A percentile compares a stretch with the other conserved stretches of the same genome.
These are phyloP conservation scores for Craseonycteris thonglongyai DNA, from an alignment of 2,113 vertebrate species.

Conservation along the genomic window DNA sequence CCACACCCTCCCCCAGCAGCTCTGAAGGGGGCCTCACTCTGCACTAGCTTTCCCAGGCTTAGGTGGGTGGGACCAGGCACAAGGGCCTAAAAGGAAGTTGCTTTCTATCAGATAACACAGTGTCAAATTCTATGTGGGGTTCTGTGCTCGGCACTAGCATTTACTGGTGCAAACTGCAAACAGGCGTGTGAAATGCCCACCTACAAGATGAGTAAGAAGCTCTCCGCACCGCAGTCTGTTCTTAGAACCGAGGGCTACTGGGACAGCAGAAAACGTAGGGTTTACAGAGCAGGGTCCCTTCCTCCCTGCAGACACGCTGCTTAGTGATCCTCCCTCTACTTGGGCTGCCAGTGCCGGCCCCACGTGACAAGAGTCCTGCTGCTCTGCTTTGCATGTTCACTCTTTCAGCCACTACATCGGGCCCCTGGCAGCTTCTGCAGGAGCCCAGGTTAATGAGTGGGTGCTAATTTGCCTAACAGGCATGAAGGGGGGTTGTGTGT, in stretches of 20 bases:
- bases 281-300: fast-evolving
- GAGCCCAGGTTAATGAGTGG: not conserved
- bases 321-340: not conserved
- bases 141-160: not conserved
- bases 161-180: not conserved
- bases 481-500: not conserved
- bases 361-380: not conserved
- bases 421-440: not conserved
- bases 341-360: not conserved
- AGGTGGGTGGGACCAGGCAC: not conserved
- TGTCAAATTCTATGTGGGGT: not conserved
- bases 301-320: not conserved
- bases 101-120: not conserved
- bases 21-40: no score
- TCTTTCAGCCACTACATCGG: not conserved
- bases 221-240: not conserved
- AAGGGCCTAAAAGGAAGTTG: not conserved
- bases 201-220: not conserved
- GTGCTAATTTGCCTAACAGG: slow-evolving; percentile 50
- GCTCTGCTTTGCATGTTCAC: not conserved
- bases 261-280: not conserved
- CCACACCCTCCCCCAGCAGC: not conserved
- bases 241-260: not conserved
- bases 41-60: not conserved
- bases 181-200: not conserved